phyloP scores from a whole-genome alignment of 2,888 invertebrate species.

The Paralinhomoeus sp. region DNA sequence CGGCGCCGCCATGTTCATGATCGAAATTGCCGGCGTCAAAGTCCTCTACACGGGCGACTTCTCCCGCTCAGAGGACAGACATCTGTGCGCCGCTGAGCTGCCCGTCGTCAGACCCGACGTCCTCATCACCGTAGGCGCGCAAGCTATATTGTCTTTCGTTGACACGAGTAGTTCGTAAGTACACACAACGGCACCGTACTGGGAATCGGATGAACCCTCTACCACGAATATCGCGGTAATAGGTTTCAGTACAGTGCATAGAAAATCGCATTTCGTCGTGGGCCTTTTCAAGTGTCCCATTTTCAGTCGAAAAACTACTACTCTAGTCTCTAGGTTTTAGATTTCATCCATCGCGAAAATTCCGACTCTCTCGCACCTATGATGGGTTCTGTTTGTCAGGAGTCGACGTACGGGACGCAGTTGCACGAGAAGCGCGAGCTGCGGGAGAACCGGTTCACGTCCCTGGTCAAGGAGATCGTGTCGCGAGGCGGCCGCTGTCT shows the following conservation, averaged over 20 bases:
- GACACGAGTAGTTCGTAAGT: too few species aligned
- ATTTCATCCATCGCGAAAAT: too few species aligned
- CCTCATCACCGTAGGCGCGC: conserved; percentile 51
- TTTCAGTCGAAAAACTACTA: too few species aligned
- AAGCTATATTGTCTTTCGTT: not conserved
- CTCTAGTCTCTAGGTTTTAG: too few species aligned
- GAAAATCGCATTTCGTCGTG: too few species aligned
- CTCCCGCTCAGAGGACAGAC: conserved; percentile 89
- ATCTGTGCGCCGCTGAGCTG: conserved; percentile 97
- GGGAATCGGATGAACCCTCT: not conserved
- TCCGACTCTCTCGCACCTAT: too few species aligned
- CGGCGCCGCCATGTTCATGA: conserved; percentile 99
- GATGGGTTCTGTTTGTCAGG: too few species aligned
- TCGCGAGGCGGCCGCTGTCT: conserved; percentile 85
- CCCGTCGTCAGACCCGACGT: conserved; percentile 88
- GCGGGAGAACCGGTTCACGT: conserved; percentile 73
- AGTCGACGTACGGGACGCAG: conserved; percentile 96
- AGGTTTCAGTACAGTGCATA: not conserved
- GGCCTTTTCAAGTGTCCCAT: too few species aligned
- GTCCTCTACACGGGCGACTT: conserved; percentile 65
- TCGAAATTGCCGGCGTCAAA: conserved; percentile 95
- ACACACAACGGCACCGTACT: too few species aligned
- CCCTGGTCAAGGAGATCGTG: conserved; percentile 87
- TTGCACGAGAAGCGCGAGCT: conserved; percentile 95
- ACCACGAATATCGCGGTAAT: not conserved